These are phyloP conservation scores for Melanotaenia boesemani DNA, from an alignment of 2,797 vertebrate species.

Conservation along the genomic window DNA sequence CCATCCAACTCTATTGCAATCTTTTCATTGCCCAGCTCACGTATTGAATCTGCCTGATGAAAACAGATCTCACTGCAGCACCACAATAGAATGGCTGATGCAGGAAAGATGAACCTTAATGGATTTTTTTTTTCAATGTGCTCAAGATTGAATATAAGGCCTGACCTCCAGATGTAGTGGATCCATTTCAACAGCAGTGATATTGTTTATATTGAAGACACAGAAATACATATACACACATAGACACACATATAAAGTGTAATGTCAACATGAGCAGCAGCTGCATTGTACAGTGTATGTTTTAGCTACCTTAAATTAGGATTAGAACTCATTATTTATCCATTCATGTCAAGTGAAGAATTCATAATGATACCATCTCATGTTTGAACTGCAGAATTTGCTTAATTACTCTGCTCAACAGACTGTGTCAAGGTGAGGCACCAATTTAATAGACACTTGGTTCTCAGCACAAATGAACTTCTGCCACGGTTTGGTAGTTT, in stretches of 20 bases:
- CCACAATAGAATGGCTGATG: conserved; percentile 87
- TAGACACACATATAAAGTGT: conserved; percentile 48
- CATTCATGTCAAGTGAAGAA: conserved; percentile 71
- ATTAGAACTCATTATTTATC: conserved; percentile 71
- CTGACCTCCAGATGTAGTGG: conserved; percentile 87
- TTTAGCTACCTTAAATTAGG: conserved; percentile 50
- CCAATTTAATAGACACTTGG: conserved; percentile 78
- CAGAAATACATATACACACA: conserved; percentile 64
- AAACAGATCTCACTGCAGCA: conserved; percentile 88
- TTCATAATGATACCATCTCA: conserved; percentile 74
- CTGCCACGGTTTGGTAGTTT: conserved; percentile 76
- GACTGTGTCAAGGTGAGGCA: conserved; percentile 82
- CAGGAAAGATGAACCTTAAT: conserved; percentile 89
- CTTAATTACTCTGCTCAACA: conserved; percentile 83
- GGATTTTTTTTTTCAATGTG: conserved; percentile 84
- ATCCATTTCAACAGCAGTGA: conserved; percentile 83
- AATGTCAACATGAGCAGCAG: conserved; percentile 32
- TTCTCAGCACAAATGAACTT: conserved; percentile 78
- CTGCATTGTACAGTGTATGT: conserved; percentile 14
- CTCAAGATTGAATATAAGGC: conserved; percentile 88
- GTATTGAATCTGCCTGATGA: conserved; percentile 88
- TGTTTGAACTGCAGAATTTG: conserved; percentile 80
- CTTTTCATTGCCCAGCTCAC: conserved; percentile 84
- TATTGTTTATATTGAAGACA: conserved; percentile 82
- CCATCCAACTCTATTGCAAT: conserved; percentile 79